A percentile compares a stretch with the other conserved stretches of the same genome.
phyloP scores from a whole-genome alignment of 2,888 invertebrate species.

The Archips crataeganus region DNA sequence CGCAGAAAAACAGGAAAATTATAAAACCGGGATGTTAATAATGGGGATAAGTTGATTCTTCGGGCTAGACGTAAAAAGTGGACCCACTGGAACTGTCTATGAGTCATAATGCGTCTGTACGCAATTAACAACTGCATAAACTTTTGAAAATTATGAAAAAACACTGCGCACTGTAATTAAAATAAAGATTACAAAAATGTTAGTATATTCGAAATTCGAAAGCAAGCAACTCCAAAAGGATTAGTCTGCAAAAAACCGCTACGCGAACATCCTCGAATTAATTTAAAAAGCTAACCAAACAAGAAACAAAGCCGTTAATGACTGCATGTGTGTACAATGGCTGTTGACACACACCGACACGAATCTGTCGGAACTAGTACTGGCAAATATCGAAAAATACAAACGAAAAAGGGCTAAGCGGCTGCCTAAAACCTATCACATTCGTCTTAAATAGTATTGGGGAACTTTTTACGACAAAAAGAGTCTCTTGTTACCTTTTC shows the following conservation, averaged over 20 bases:
- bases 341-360: conserved; percentile 37
- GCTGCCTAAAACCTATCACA: not conserved
- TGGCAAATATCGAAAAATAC: conserved; percentile 25
- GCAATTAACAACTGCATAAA: no score
- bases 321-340: conserved; percentile 20
- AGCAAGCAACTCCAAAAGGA: not conserved
- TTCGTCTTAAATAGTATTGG: not conserved
- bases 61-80: no score
- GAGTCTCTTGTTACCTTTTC: conserved; percentile 22
- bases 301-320: conserved; percentile 35
- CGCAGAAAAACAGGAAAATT: no score
- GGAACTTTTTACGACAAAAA: not conserved
- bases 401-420: conserved; percentile 14
- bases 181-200: not conserved
- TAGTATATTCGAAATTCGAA: not conserved
- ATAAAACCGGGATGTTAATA: no score
- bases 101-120: no score
- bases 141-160: no score
- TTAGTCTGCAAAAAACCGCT: conserved; percentile 18
- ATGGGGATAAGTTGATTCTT: no score
- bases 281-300: conserved; percentile 34
- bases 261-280: conserved; percentile 8
- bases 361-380: conserved; percentile 30
- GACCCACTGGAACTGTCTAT: no score
- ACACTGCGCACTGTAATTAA: not conserved